phyloP scores from a whole-genome alignment of 2,797 vertebrate genomes.

The Sebastes baramenuke region DNA sequence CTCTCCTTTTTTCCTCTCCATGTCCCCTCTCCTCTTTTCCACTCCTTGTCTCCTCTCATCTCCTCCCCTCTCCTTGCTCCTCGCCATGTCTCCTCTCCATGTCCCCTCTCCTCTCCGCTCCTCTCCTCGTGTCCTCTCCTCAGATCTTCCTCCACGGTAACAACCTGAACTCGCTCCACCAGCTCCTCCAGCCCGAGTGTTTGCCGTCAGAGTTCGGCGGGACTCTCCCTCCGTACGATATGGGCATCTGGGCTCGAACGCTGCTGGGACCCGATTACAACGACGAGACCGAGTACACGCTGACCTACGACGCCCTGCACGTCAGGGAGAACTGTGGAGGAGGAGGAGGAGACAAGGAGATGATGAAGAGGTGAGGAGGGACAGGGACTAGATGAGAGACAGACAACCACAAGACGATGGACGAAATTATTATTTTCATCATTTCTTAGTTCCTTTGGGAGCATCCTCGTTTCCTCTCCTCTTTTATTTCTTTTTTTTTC shows the following conservation, averaged over 20 bases:
- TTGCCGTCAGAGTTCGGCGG: conserved; percentile 97
- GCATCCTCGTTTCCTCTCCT: too few relatives aligned
- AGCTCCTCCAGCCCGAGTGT: conserved; percentile 95
- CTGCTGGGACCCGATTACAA: conserved; percentile 95
- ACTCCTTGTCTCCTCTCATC: background rate
- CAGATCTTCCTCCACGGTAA: conserved; percentile 99
- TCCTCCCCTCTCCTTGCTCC: too few relatives aligned
- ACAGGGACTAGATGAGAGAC: too few relatives aligned
- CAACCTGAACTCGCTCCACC: conserved; percentile 97
- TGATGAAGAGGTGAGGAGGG: conserved; percentile 65
- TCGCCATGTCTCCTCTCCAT: too few relatives aligned
- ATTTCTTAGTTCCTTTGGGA: too few relatives aligned
- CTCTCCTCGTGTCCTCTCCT: background rate
- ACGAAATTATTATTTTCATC: too few relatives aligned
- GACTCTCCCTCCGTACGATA: conserved; percentile 95
- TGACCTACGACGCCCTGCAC: conserved; percentile 89
- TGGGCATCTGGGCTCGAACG: conserved; percentile 96
- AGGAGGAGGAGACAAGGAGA: conserved; percentile 56
- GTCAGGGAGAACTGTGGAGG: conserved; percentile 81
- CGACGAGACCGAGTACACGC: conserved; percentile 93
- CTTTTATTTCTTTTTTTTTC: too few relatives aligned
- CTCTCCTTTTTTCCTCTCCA: too few relatives aligned
- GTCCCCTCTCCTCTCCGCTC: too few relatives aligned
- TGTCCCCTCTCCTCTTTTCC: too few relatives aligned
- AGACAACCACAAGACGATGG: too few relatives aligned